phyloP scores from a whole-genome alignment of 2,113 vertebrate species.

The Anoplopoma fimbria region DNA sequence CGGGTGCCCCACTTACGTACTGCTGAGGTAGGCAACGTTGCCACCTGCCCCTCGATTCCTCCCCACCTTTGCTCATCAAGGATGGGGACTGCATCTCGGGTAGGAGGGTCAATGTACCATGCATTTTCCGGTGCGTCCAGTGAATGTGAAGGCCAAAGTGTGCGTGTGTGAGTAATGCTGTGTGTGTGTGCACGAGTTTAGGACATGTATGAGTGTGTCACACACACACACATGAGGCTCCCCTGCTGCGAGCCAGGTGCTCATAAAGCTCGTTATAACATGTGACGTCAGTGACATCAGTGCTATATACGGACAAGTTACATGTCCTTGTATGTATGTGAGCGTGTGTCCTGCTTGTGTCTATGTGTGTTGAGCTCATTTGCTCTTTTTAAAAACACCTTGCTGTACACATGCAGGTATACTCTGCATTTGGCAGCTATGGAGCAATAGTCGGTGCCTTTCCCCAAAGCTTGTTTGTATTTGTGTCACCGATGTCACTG shows the following conservation, averaged over 20 bases:
- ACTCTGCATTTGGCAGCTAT: constrained; percentile 9
- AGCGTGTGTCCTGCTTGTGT: constrained; percentile 10
- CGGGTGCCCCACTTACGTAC: constrained; percentile 77
- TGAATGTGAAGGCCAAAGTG: constrained; percentile 13
- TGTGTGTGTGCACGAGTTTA: background rate
- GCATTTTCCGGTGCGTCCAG: constrained; percentile 56
- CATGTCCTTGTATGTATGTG: constrained; percentile 37
- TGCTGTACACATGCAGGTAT: background rate
- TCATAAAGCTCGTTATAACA: constrained; percentile 48
- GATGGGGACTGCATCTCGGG: constrained; percentile 1
- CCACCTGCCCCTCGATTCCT: background rate
- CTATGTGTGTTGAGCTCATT: constrained; percentile 4
- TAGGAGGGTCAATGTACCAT: constrained; percentile 37
- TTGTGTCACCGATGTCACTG: constrained; percentile 14
- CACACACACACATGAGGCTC: constrained; percentile 9
- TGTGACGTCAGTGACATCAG: constrained; percentile 47
- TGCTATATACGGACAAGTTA: constrained; percentile 37
- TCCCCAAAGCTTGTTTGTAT: background rate
- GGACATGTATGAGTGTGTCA: background rate
- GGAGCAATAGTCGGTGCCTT: background rate
- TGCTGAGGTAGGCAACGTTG: constrained; percentile 72
- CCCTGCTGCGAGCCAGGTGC: constrained; percentile 57
- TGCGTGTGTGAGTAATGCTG: background rate
- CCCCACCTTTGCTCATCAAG: background rate
- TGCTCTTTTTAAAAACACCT: constrained; percentile 11